Conservation (phyloP, 2,888 invertebrate species). For the Mythimna lalbum region DNA sequence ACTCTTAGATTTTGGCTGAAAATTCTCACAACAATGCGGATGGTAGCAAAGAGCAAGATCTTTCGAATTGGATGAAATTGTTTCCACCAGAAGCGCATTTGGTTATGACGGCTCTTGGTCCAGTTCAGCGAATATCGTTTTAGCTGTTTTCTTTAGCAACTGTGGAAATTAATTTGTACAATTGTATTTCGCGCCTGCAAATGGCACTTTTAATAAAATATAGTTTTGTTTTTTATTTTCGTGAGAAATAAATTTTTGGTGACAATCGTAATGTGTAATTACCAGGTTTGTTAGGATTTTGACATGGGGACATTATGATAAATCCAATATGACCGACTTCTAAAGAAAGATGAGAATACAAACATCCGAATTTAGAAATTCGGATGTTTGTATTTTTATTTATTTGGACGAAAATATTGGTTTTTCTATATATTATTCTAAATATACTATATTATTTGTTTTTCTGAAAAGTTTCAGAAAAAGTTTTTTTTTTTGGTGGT, state of each 20-base stretch:
- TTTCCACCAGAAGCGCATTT: constrained; percentile 46
- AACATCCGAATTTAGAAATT: too few species aligned
- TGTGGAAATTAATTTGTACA: constrained; percentile 45
- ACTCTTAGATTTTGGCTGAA: constrained; percentile 16
- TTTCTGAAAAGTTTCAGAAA: too few species aligned
- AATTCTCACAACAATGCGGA: constrained; percentile 31
- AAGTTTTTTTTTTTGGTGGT: too few species aligned
- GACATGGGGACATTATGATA: too few species aligned
- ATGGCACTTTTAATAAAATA: constrained; percentile 15
- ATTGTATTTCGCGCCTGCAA: constrained; percentile 34
- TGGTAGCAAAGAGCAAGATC: constrained; percentile 36
- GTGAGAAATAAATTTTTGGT: constrained; percentile 1
- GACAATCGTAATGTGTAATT: background rate
- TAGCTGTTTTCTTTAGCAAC: constrained; percentile 44
- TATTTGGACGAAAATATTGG: too few species aligned
- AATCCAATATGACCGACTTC: too few species aligned
- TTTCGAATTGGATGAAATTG: constrained; percentile 47
- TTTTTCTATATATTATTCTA: too few species aligned
- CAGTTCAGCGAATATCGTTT: constrained; percentile 48
- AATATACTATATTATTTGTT: too few species aligned
- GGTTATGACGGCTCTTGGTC: constrained; percentile 54
- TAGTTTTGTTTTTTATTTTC: too few species aligned
- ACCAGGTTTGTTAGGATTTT: too few species aligned
- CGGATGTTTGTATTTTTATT: too few species aligned
- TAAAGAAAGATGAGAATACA: too few species aligned